Evolutionary conservation across 2,113 vertebrate species (phyloP).

Genomic region (Microcebus tavaratra): DNA sequence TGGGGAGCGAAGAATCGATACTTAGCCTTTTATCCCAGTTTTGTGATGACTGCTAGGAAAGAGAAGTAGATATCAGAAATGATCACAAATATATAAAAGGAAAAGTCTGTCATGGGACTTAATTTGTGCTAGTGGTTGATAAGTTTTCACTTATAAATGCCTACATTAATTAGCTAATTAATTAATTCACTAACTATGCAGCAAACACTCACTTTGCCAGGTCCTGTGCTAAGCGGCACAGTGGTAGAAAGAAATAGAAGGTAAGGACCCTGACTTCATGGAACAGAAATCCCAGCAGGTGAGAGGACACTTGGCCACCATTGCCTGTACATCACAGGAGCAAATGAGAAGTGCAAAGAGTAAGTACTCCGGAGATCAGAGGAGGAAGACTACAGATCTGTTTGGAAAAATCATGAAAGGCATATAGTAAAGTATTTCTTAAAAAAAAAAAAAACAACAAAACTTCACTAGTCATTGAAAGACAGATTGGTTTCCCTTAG

Average conservation of each 20-base stretch:
- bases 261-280: not conserved
- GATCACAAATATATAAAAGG: constrained; percentile 45
- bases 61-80: constrained; percentile 61
- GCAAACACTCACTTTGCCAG: not conserved
- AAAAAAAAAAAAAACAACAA: too few relatives aligned
- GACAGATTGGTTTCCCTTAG: not conserved
- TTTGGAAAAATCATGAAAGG: not conserved
- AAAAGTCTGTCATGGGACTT: not conserved
- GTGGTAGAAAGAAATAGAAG: not conserved
- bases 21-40: constrained; percentile 93
- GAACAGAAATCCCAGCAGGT: not conserved
- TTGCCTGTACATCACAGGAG: not conserved
- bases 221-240: not conserved
- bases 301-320: not conserved
- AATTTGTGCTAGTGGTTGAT: not conserved
- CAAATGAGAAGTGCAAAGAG: not conserved
- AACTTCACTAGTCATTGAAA: not conserved
- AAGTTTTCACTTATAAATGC: constrained; percentile 10
- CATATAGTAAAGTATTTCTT: not conserved
- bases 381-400: not conserved
- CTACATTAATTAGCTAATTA: not conserved
- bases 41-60: constrained; percentile 85
- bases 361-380: not conserved
- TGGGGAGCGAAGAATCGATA: constrained; percentile 90
- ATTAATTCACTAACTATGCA: not conserved